Evolutionary conservation across 2,797 vertebrate genomes (phyloP), one percentile per base, ranked within the genome.

Genomic region (Huso huso): DNA sequence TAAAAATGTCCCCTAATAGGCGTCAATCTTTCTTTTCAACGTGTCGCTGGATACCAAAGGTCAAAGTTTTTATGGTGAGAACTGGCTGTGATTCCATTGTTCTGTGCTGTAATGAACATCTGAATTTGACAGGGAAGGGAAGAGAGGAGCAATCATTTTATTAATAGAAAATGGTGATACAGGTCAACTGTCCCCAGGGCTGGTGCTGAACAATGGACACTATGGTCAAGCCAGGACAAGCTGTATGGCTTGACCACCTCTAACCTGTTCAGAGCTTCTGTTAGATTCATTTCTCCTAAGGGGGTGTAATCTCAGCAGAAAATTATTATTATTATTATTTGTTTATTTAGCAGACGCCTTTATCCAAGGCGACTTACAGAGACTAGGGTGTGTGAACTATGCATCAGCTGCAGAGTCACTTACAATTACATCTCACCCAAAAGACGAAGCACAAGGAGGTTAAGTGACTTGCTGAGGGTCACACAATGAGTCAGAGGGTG

Each of bases 171-270:
- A 70, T 66, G 63, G 51, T n/a, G 61, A 66, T 70, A 23, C 57
- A 52, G 69, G 69, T 66, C 69, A 70, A 15, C 10, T 10, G 51
- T 63, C 51, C 13, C 13, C 60, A 53, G 64, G 48, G 59, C 66
- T n/a, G 60, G 59, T 62, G 63, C 62, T 70, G 51, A 66, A 70
- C 23, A 66, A 18, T 60, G 59, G 59, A 70, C 23, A 66, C 15
- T 60, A 66, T 58, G 55, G 49, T 53, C 65, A 49, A 58, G 65
- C 65, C 15, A 8, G 63, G 49, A 64, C 10, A 18, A 65, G 57
- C 12, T 69, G 64, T 61, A 50, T 55, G 15, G 15, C 62, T 15
- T 48, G 52, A 65, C 64, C 15, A 48, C 6, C 48, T 18, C 48
- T 62, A 13, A 37, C 18, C 51, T 12, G 58, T 51, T 58, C 12